Evolutionary conservation across 2,888 invertebrate genomes (phyloP).

Genomic region (Trachelus troglodyta): DNA sequence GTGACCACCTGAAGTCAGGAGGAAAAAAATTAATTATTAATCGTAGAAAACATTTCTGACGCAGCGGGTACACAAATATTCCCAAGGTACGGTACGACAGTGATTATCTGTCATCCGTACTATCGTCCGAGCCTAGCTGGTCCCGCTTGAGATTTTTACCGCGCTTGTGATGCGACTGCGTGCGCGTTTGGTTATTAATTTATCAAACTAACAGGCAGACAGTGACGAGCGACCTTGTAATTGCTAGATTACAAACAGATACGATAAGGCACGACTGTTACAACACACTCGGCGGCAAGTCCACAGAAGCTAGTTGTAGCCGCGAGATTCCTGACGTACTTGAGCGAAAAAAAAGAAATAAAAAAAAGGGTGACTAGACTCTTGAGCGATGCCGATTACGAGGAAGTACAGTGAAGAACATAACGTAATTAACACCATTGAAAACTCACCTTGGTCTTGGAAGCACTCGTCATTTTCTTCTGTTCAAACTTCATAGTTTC

Average conservation of each 20-base stretch:
- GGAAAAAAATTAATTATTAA: not conserved
- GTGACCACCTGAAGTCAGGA: conserved; percentile 72
- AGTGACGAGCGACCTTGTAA: not conserved
- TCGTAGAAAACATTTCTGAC: not conserved
- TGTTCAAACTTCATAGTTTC: conserved; percentile 86
- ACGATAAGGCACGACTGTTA: not conserved
- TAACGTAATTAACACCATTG: not conserved
- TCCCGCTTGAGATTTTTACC: not conserved
- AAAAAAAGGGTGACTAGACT: not conserved
- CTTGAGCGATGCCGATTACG: not conserved
- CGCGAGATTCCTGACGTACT: not conserved
- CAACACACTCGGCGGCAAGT: not conserved
- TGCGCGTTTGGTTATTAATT: not conserved
- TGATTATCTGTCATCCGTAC: not conserved
- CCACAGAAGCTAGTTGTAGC: not conserved
- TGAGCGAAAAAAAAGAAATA: too few relatives aligned
- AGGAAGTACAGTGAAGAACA: not conserved
- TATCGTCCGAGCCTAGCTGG: not conserved
- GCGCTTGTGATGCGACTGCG: not conserved
- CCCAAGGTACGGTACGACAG: not conserved
- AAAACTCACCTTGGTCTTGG: conserved; percentile 74
- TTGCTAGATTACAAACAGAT: not conserved
- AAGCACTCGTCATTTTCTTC: conserved; percentile 83
- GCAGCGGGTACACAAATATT: not conserved
- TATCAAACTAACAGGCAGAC: not conserved